A percentile compares a stretch with the other conserved stretches of the same genome.
Conservation (phyloP, 2,797 vertebrate genomes). For the Muraenolepis orangiensis region DNA sequence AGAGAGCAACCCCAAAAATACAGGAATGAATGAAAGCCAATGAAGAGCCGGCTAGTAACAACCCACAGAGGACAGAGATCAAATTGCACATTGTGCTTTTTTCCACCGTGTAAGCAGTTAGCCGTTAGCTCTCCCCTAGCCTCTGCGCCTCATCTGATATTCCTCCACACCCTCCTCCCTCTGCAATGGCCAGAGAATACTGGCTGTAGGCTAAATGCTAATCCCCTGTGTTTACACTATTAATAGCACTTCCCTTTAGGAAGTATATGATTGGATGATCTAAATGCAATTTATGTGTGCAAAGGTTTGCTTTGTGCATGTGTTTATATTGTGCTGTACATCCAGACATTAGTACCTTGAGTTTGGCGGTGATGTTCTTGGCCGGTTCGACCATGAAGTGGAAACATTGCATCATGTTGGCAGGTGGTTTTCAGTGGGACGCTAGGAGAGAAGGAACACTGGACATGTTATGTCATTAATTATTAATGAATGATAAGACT, state of each 20-base stretch:
- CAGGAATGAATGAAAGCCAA: neutral
- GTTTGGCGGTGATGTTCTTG: conserved; percentile 72
- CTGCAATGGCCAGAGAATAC: neutral
- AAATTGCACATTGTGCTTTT: conserved; percentile 51
- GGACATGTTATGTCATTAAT: neutral
- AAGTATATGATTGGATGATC: too few relatives aligned
- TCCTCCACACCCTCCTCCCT: neutral
- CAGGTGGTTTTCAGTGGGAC: conserved; percentile 12
- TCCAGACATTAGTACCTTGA: conserved; percentile 62
- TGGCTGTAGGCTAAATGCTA: neutral
- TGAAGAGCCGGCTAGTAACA: neutral
- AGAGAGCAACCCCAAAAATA: conserved; percentile 9
- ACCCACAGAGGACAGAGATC: conserved; percentile 23
- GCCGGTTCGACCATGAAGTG: conserved; percentile 78
- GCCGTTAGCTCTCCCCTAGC: neutral
- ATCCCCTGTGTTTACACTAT: neutral
- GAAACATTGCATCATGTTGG: conserved; percentile 79
- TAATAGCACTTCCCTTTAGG: neutral
- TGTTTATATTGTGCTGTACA: neutral
- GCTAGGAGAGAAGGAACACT: conserved; percentile 30
- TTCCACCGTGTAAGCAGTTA: conserved; percentile 3
- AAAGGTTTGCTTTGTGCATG: neutral
- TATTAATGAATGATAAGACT: neutral
- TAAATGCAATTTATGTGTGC: neutral
- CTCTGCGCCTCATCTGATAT: neutral